Percentiles rank a stretch among this genome's conserved stretches.
Evolutionary conservation across 2,113 vertebrate species (phyloP).

Genomic region (Bubo bubo): DNA sequence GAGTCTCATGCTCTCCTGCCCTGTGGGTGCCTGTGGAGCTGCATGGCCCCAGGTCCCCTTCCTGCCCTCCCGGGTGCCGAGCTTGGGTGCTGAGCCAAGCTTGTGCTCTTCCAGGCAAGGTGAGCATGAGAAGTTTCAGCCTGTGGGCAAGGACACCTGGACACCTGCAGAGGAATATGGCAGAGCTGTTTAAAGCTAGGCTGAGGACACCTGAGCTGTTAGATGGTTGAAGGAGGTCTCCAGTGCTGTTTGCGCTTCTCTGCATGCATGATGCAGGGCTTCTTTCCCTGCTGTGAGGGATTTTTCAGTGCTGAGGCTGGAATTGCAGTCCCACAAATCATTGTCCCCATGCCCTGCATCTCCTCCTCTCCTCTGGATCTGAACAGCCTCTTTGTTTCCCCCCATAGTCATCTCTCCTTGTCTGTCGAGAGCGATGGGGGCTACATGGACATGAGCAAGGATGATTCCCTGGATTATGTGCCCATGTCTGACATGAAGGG

Average conservation of each 20-base stretch:
- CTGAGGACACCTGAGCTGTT: neutral
- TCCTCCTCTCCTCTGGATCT: neutral
- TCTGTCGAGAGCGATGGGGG: conserved; percentile 92
- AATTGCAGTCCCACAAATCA: neutral
- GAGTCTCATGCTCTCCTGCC: neutral
- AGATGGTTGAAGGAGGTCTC: neutral
- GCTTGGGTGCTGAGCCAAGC: neutral
- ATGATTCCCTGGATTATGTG: conserved; percentile 88
- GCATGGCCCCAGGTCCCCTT: neutral
- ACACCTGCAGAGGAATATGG: neutral
- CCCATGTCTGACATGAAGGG: conserved; percentile 93
- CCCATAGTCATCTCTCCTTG: conserved; percentile 83
- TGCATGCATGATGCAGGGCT: neutral
- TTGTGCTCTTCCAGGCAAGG: neutral
- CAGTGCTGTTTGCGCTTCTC: neutral
- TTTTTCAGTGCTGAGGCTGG: neutral
- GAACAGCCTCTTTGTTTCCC: neutral
- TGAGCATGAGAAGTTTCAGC: neutral
- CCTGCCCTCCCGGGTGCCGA: neutral
- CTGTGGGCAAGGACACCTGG: neutral
- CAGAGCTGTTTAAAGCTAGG: neutral
- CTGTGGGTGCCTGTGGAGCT: neutral
- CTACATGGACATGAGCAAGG: conserved; percentile 99
- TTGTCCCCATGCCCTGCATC: neutral
- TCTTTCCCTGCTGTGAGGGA: neutral